Evolutionary conservation across 1,140 invertebrate genomes (phyloP).

Genomic region (Rhopalosiphum padi): DNA sequence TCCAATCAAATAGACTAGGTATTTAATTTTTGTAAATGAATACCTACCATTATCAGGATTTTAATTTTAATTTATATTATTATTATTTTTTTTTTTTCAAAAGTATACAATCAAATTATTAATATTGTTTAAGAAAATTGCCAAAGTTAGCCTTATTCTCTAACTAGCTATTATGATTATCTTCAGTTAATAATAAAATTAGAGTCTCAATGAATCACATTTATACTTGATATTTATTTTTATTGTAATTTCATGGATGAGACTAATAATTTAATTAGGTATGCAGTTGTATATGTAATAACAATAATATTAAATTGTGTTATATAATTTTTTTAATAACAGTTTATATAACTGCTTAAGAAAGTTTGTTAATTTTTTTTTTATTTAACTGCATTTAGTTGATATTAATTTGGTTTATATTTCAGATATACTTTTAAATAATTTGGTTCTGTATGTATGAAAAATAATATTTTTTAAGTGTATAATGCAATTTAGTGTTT

Average conservation of each 20-base stretch:
- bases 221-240: too few relatives aligned
- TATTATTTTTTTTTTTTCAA: too few relatives aligned
- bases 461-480: neutral
- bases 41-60: too few relatives aligned
- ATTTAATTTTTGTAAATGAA: too few relatives aligned
- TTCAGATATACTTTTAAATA: neutral
- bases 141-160: too few relatives aligned
- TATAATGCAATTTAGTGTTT: neutral
- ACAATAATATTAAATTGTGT: neutral
- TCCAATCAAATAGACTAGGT: neutral
- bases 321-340: neutral
- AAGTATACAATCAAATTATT: too few relatives aligned
- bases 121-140: too few relatives aligned
- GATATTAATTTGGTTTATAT: neutral
- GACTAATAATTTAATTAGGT: neutral
- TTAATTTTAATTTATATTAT: too few relatives aligned
- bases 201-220: too few relatives aligned
- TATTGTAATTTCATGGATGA: neutral
- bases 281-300: neutral
- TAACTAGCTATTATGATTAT: too few relatives aligned
- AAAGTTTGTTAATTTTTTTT: neutral
- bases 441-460: neutral
- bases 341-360: neutral
- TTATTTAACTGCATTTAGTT: neutral
- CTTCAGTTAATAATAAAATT: too few relatives aligned